Percentiles rank a stretch among this genome's conserved stretches.
Conservation (phyloP, 2,888 invertebrate species). For the Sminthurides aquaticus region DNA sequence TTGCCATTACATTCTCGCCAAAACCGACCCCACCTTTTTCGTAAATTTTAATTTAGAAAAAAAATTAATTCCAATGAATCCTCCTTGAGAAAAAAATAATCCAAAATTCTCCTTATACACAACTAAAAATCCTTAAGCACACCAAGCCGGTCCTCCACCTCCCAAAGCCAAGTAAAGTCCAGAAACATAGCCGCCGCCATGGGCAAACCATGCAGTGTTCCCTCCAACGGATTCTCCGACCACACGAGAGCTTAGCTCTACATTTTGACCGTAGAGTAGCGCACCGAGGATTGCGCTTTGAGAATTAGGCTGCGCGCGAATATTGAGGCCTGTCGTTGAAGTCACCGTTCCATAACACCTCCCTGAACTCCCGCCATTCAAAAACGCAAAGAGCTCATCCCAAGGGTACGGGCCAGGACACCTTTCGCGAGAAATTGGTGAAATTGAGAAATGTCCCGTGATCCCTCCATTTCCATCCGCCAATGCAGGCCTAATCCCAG, state of each 20-base stretch:
- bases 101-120: no score
- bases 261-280: slow-evolving; percentile 14
- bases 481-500: slow-evolving; percentile 27
- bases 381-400: slow-evolving; percentile 26
- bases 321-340: slow-evolving; percentile 22
- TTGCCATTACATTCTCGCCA: no score
- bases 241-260: slow-evolving; percentile 3
- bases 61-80: no score
- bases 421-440: slow-evolving; percentile 28
- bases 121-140: no score
- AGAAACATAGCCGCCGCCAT: slow-evolving; percentile 24
- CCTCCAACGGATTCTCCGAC: slow-evolving; percentile 24
- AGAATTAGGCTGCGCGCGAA: slow-evolving; percentile 19
- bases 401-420: slow-evolving; percentile 39
- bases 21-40: no score
- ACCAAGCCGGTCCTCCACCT: slow-evolving; percentile 24
- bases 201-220: slow-evolving; percentile 24
- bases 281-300: slow-evolving; percentile 19
- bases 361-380: slow-evolving; percentile 6
- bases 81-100: no score
- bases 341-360: slow-evolving; percentile 26
- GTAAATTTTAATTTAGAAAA: no score
- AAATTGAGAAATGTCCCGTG: slow-evolving; percentile 36
- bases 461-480: slow-evolving; percentile 31
- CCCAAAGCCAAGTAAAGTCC: slow-evolving; percentile 23